Conservation (phyloP, 37 sponge, comb jelly and placozoan genomes). For the Dysidea cf. avara region DNA sequence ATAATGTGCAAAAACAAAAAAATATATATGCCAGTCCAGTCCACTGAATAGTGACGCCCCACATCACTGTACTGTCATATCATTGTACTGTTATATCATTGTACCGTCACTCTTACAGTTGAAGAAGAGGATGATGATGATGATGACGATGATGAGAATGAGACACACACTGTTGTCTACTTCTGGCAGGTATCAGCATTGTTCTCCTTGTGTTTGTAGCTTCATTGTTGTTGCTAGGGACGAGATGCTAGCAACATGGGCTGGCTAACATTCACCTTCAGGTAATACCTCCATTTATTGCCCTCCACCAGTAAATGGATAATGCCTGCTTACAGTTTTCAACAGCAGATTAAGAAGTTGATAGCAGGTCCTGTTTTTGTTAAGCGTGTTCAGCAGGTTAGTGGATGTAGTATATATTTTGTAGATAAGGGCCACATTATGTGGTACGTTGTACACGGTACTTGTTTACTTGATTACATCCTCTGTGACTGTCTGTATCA, state of each 20-base stretch:
- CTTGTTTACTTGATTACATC: not conserved
- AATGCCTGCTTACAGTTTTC: constrained; percentile 40
- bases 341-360: constrained; percentile 71
- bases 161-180: constrained; percentile 79
- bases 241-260: constrained; percentile 82
- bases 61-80: too few relatives aligned
- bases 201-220: too few relatives aligned
- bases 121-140: constrained; percentile 51
- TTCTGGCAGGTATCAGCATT: constrained; percentile 84
- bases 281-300: constrained; percentile 20
- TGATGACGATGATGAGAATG: constrained; percentile 81
- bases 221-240: constrained; percentile 23
- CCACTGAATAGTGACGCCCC: too few relatives aligned
- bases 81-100: too few relatives aligned
- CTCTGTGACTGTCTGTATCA: not conserved
- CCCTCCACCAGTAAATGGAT: not conserved
- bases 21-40: too few relatives aligned
- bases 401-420: too few relatives aligned
- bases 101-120: too few relatives aligned
- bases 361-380: constrained; percentile 63
- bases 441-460: too few relatives aligned
- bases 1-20: too few relatives aligned
- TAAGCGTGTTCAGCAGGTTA: constrained; percentile 50
- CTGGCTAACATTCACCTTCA: constrained; percentile 94
- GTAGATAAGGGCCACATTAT: too few relatives aligned